Conservation (phyloP, 2,797 vertebrate species). For the Vireo griseus region DNA sequence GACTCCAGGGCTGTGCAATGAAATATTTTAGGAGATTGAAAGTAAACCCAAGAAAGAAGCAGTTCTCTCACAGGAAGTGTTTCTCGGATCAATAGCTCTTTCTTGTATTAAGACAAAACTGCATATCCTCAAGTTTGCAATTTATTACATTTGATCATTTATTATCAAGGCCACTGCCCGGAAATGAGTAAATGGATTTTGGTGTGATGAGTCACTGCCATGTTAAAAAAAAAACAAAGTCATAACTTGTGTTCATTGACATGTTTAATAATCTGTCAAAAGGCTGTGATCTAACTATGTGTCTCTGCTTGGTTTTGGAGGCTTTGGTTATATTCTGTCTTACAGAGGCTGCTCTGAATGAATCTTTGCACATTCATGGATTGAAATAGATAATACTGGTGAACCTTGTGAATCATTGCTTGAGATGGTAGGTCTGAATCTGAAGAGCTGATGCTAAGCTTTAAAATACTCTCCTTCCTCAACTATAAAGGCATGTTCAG, state of each 20-base stretch:
- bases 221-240: not conserved
- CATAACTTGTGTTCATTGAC: not conserved
- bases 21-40: not conserved
- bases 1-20: not conserved
- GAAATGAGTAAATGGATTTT: constrained; percentile 14
- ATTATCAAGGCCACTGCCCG: not conserved
- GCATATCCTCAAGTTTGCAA: not conserved
- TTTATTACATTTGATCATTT: not conserved
- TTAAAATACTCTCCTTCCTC: not conserved
- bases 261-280: not conserved
- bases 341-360: not conserved
- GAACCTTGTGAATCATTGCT: not conserved
- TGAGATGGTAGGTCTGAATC: not conserved
- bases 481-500: not conserved
- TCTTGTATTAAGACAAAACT: not conserved
- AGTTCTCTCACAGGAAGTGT: not conserved
- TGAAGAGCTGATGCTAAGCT: not conserved
- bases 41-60: not conserved
- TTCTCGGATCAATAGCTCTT: not conserved
- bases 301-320: not conserved
- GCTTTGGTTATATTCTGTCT: not conserved
- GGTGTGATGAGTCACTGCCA: constrained; percentile 1
- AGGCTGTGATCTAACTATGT: not conserved
- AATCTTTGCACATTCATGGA: not conserved
- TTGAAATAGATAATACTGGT: not conserved